Base-by-base conservation (phyloP, 2,113 vertebrate species). In the Gila orcuttii region DNA sequence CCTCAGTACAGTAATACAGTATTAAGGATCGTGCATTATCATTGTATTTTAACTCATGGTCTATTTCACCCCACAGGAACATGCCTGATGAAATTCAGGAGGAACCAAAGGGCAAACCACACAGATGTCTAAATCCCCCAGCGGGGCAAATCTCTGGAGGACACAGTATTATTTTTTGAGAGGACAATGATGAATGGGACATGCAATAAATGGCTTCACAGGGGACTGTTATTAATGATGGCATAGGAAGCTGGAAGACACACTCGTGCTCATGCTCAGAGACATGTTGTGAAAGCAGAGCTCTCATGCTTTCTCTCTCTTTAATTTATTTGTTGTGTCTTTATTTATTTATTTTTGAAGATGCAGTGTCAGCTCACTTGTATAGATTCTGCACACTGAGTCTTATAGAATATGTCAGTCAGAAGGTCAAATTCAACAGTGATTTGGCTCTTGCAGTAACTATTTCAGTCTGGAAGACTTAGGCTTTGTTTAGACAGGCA, bases 121-220 rank as follows among this genome's bases (percentile, higher is more conserved):
- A 92, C 90, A 87, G 88, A 90, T 87, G 92, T 92, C 91, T 86
- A 90, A 91, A 92, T 89, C 87, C 82, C 79, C 75, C 90, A 75
- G 76, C 73, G 83, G 85, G 88, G 89, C 90, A 91, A 88, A 91
- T 78, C 88, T 88, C 90, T 71, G 88, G 91, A 93, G 92, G 91
- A 86, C 88, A 89, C 89, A 31, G 92, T 90, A 89, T 89, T 88
- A 92, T 87, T 89, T 83, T 79, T 85, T 83, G 90, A 93, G 93
- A 88, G 90, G 90, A 88, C 82, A 86, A 88, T 93, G 93, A 94
- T 94, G 89, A 95, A 94, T 94, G 91, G 90, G 87, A 89, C 89
- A 87, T 59, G 83, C 87, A 87, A 89, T 89, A 91, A 92, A 93
- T 88, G 90, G 90, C 91, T 91, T 90, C 92, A 90, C 90, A 81